phyloP scores from a whole-genome alignment of 2,797 vertebrate species.

The Coilia nasus region DNA sequence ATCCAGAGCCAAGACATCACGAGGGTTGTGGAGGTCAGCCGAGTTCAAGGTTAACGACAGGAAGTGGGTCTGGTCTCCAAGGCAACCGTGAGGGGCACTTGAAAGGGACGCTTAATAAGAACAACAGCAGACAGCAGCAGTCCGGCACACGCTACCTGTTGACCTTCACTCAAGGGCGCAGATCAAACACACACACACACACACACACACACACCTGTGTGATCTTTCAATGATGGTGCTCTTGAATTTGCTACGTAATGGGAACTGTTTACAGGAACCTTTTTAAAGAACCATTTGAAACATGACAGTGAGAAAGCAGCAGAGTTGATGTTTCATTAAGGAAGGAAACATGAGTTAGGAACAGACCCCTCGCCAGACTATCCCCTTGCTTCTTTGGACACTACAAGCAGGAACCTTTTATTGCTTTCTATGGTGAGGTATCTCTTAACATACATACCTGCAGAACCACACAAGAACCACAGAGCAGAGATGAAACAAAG shows the following conservation, averaged over 20 bases:
- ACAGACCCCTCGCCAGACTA: neutral
- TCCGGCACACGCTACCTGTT: no score
- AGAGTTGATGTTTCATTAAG: neutral
- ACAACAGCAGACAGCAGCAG: no score
- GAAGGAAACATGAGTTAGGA: neutral
- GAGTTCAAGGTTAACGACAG: slow-evolving; percentile 39
- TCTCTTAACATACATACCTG: neutral
- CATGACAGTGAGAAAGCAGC: neutral
- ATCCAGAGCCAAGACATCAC: neutral
- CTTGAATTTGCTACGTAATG: neutral
- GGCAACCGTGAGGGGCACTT: slow-evolving; percentile 39
- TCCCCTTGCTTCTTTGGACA: neutral
- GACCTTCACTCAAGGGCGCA: neutral
- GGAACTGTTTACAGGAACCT: neutral
- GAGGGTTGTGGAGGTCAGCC: slow-evolving; percentile 20
- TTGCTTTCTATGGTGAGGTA: slow-evolving; percentile 14
- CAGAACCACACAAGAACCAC: slow-evolving; percentile 9
- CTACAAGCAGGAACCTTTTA: slow-evolving; percentile 1
- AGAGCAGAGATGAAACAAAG: neutral
- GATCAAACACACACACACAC: neutral
- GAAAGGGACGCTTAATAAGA: neutral
- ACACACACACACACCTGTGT: neutral
- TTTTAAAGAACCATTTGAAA: neutral
- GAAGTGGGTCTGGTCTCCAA: slow-evolving; percentile 34
- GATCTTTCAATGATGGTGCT: neutral